Conservation (phyloP, 1,140 invertebrate species). For the Trichonephila inaurata region DNA sequence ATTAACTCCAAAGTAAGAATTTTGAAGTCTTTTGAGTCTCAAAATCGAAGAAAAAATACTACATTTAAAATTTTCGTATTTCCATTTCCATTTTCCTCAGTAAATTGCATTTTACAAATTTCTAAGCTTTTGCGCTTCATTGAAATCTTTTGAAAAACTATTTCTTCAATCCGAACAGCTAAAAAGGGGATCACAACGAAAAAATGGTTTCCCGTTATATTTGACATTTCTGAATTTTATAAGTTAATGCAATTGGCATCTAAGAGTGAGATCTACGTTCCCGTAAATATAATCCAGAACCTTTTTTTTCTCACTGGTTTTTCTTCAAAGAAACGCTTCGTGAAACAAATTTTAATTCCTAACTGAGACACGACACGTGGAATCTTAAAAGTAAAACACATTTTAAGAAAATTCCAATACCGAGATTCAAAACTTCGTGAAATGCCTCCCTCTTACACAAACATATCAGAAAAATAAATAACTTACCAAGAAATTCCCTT, state of each 20-base stretch:
- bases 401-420: neutral
- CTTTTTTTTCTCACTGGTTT: neutral
- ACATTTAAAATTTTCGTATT: conserved; percentile 23
- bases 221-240: neutral
- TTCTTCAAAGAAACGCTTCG: neutral
- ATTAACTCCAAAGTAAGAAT: neutral
- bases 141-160: neutral
- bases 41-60: neutral
- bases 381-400: conserved; percentile 34
- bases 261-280: neutral
- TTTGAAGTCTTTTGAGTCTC: neutral
- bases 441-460: neutral
- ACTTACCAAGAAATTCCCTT: neutral
- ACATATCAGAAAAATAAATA: conserved; percentile 37
- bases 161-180: neutral
- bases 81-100: conserved; percentile 23
- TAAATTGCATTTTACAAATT: conserved; percentile 31
- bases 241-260: neutral
- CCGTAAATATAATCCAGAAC: neutral
- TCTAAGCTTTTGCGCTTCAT: conserved; percentile 11
- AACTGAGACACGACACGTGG: neutral
- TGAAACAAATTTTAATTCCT: conserved; percentile 16
- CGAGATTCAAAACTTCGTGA: conserved; percentile 4
- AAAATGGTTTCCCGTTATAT: conserved; percentile 4
- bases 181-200: neutral